Evolutionary conservation across 2,113 vertebrate genomes (phyloP).

Genomic region (Pangasianodon gigas): DNA sequence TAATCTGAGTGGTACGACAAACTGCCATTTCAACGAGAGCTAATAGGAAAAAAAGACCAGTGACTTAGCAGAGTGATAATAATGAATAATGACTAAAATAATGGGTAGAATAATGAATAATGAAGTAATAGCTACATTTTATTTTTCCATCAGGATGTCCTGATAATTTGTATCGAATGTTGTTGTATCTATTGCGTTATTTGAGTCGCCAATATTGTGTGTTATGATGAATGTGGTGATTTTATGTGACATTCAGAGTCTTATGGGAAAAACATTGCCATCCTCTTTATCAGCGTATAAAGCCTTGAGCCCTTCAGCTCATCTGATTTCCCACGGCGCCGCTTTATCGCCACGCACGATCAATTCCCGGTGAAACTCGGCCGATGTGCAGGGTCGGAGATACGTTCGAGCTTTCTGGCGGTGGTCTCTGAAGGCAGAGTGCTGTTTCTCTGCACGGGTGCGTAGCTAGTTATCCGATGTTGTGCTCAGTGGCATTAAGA

Average conservation of each 20-base stretch:
- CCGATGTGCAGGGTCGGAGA: not conserved
- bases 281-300: not conserved
- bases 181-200: not conserved
- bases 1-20: not conserved
- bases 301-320: not conserved
- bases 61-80: not conserved
- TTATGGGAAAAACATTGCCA: not conserved
- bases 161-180: not conserved
- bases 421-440: not conserved
- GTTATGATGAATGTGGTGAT: not conserved
- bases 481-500: conserved; percentile 3
- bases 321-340: conserved; percentile 22
- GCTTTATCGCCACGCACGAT: conserved; percentile 22
- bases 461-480: not conserved
- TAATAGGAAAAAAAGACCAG: not conserved
- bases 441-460: conserved; percentile 8
- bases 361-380: conserved; percentile 1
- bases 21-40: not conserved
- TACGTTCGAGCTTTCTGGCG: not conserved
- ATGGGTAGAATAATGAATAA: not conserved
- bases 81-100: not conserved
- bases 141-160: not conserved
- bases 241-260: not conserved
- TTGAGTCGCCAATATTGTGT: not conserved
- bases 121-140: not conserved